phyloP scores from a whole-genome alignment of 2,113 vertebrate genomes.

The Camelus dromedarius region DNA sequence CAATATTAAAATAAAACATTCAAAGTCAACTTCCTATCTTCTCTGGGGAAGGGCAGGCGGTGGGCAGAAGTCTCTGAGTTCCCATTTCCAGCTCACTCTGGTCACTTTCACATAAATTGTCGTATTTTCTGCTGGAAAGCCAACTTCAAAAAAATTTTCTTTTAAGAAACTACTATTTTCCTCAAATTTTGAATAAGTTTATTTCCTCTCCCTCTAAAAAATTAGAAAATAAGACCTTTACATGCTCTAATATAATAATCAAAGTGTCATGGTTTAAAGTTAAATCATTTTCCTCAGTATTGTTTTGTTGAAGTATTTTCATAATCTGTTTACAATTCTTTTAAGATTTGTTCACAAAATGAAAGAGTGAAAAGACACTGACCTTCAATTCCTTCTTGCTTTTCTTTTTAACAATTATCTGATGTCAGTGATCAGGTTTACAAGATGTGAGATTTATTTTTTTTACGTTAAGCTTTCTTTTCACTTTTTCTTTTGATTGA shows the following conservation, averaged over 20 bases:
- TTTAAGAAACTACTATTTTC: slow-evolving; percentile 7
- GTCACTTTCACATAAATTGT: not conserved
- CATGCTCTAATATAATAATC: not conserved
- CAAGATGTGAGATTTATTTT: not conserved
- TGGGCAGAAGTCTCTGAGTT: not conserved
- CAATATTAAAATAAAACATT: slow-evolving; percentile 23
- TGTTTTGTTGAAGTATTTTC: not conserved
- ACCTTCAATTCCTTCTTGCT: not conserved
- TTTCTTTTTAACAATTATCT: slow-evolving; percentile 28
- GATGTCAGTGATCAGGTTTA: not conserved
- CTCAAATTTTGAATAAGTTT: slow-evolving; percentile 7
- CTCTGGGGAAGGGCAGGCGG: not conserved
- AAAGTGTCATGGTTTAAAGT: not conserved
- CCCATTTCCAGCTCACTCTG: not conserved
- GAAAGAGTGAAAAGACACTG: not conserved
- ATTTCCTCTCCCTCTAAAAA: not conserved
- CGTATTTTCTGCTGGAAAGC: not conserved
- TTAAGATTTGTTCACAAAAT: slow-evolving; percentile 31
- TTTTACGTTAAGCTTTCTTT: not conserved
- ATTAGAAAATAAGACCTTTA: slow-evolving; percentile 30
- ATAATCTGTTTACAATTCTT: slow-evolving; percentile 20
- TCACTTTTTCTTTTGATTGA: not conserved
- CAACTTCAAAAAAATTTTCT: not conserved
- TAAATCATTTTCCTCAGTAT: not conserved
- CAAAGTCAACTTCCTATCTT: not conserved